Evolutionary conservation across 1,140 invertebrate species (phyloP).

Genomic region (Alviniconcha marisindica): DNA sequence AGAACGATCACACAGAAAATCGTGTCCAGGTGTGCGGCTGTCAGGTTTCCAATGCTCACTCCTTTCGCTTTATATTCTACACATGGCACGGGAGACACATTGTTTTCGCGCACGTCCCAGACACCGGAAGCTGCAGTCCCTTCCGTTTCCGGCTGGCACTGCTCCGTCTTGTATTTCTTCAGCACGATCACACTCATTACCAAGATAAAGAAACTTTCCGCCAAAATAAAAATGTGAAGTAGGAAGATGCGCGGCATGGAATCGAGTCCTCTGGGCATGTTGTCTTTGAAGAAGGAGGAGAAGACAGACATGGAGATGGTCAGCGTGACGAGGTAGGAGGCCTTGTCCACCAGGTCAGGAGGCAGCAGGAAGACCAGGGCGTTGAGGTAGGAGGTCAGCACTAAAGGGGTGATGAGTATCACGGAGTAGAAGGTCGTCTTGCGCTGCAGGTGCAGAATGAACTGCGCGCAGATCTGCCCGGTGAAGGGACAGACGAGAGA

Average conservation of each 20-base stretch:
- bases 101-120: no score
- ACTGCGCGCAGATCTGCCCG: conserved; percentile 44
- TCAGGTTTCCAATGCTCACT: no score
- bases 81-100: no score
- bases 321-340: conserved; percentile 22
- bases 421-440: conserved; percentile 90
- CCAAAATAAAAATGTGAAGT: not conserved
- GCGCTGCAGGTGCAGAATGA: conserved; percentile 86
- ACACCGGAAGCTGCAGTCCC: no score
- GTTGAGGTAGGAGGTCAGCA: conserved; percentile 78
- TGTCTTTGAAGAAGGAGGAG: conserved; percentile 7
- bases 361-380: conserved; percentile 79
- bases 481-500: not conserved
- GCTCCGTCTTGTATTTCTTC: not conserved
- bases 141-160: no score
- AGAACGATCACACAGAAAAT: no score
- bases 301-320: conserved; percentile 14
- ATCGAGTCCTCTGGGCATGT: not conserved
- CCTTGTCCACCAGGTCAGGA: conserved; percentile 76
- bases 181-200: not conserved
- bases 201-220: not conserved
- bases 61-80: no score
- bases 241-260: not conserved
- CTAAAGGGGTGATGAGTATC: conserved; percentile 79
- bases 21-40: no score